Conservation (phyloP, 92 coral and sea anemone species). For the Metridium senile region DNA sequence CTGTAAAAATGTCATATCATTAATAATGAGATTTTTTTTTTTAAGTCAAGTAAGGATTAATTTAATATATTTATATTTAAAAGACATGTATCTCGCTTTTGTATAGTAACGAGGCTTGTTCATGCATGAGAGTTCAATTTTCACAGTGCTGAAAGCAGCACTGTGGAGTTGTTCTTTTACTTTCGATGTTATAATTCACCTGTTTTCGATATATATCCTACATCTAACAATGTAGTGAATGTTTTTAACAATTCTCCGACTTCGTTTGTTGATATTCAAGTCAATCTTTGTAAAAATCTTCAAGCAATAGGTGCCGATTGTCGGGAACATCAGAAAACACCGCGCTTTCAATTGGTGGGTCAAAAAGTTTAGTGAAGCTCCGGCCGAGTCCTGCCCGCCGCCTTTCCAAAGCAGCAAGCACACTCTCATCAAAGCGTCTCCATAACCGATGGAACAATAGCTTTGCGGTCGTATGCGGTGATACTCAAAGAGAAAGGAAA, state of each 20-base stretch:
- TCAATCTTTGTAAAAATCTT: conserved; percentile 11
- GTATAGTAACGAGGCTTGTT: too few species aligned
- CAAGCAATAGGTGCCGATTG: conserved; percentile 17
- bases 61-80: too few species aligned
- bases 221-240: not conserved
- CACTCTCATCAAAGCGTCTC: conserved; percentile 18
- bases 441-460: conserved; percentile 26
- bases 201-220: not conserved
- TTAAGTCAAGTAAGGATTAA: too few species aligned
- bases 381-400: conserved; percentile 13
- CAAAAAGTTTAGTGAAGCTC: conserved; percentile 19
- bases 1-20: too few species aligned
- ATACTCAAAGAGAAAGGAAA: conserved; percentile 25
- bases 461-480: conserved; percentile 36
- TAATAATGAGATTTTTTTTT: too few species aligned
- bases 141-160: not conserved
- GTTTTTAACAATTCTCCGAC: conserved; percentile 8
- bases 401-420: conserved; percentile 26
- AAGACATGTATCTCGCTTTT: too few species aligned
- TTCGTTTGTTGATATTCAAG: not conserved
- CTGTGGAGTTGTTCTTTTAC: not conserved
- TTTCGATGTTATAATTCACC: conserved; percentile 1
- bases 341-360: conserved; percentile 28
- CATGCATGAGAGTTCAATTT: too few species aligned
- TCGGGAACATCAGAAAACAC: conserved; percentile 34